Conservation (phyloP, 2,797 vertebrate species). For the Gallirallus australis region DNA sequence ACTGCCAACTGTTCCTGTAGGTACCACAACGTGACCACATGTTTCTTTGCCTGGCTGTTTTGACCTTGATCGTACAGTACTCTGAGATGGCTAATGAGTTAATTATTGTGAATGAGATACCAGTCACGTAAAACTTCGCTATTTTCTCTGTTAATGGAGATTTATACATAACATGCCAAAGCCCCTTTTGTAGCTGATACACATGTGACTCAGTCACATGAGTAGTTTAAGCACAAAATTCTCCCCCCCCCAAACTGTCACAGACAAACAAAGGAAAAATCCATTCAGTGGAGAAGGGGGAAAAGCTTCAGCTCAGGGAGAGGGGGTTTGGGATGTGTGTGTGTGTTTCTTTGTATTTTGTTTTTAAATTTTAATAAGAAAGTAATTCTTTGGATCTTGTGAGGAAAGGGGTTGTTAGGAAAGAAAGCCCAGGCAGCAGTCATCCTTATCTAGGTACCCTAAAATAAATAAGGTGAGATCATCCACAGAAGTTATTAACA, state of each 20-base stretch:
- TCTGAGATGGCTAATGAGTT: conserved; percentile 49
- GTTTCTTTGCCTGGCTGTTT: neutral
- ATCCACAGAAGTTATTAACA: conserved; percentile 27
- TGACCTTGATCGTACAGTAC: neutral
- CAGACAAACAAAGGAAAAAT: conserved; percentile 60
- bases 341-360: no score
- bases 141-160: conserved; percentile 62
- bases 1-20: neutral
- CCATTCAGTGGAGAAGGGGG: conserved; percentile 37
- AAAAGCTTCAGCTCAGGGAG: conserved; percentile 18
- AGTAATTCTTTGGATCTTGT: neutral
- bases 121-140: conserved; percentile 56
- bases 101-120: conserved; percentile 49
- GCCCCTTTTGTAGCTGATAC: conserved; percentile 45
- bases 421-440: neutral
- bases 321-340: no score
- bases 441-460: neutral
- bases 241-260: conserved; percentile 22
- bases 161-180: conserved; percentile 51
- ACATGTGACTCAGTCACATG: conserved; percentile 63
- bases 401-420: neutral
- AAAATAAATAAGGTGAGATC: conserved; percentile 42
- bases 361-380: neutral
- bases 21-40: neutral
- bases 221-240: conserved; percentile 60